Conservation (phyloP, 2,888 invertebrate genomes). For the Cryptosula pallasiana region DNA sequence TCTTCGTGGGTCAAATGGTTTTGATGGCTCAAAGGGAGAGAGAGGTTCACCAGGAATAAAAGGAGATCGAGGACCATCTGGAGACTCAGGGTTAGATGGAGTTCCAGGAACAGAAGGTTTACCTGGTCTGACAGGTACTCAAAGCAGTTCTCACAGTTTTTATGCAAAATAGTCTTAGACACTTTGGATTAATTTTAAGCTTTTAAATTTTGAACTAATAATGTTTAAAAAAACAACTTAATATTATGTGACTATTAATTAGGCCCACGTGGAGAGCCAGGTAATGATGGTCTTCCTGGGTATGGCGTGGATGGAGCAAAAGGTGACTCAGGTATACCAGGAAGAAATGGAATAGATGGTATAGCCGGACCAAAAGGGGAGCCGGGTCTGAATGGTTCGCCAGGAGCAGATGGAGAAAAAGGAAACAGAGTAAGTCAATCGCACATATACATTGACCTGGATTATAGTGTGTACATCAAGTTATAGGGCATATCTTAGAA, state of each 20-base stretch:
- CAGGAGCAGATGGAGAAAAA: slow-evolving; percentile 3
- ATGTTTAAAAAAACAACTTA: no score
- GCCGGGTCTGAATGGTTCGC: slow-evolving; percentile 18
- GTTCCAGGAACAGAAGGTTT: neutral
- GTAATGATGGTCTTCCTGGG: neutral
- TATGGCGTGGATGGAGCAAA: neutral
- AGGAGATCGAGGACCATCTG: neutral
- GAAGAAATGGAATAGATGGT: slow-evolving; percentile 9
- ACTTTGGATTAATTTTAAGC: no score
- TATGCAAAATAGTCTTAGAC: no score
- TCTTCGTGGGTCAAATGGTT: neutral
- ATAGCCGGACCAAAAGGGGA: slow-evolving; percentile 28
- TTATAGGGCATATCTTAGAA: no score
- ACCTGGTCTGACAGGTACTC: neutral
- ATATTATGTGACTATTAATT: no score
- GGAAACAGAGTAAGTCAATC: slow-evolving; percentile 24
- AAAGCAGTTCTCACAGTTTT: no score
- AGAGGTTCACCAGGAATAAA: neutral
- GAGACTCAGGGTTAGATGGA: neutral
- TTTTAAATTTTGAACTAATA: no score
- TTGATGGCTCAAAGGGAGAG: neutral
- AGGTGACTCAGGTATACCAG: neutral
- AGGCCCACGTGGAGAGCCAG: neutral
- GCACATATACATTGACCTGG: no score
- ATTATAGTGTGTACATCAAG: no score